phyloP scores from a whole-genome alignment of 2,888 invertebrate species.

The Drosophila koepferae region DNA sequence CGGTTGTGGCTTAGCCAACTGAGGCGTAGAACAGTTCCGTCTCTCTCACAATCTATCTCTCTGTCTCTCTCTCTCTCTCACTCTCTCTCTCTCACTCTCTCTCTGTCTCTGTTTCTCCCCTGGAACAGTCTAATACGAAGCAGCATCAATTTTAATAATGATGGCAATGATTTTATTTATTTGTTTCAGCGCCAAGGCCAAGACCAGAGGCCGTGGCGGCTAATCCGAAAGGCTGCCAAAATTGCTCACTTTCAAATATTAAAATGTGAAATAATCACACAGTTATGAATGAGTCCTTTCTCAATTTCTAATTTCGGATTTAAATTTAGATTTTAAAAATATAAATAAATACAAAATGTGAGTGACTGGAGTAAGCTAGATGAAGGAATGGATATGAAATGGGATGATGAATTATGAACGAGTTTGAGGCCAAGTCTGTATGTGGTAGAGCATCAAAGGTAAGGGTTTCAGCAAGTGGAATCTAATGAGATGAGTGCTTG shows the following conservation, averaged over 20 bases:
- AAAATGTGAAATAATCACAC: conserved; percentile 28
- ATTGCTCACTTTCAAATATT: conserved; percentile 56
- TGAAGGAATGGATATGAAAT: too few species aligned
- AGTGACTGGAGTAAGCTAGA: too few species aligned
- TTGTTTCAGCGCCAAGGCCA: conserved; percentile 37
- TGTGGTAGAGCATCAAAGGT: too few species aligned
- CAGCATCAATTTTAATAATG: conserved; percentile 74
- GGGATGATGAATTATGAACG: too few species aligned
- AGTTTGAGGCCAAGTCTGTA: too few species aligned
- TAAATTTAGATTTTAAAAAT: too few species aligned
- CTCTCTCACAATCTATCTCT: not conserved
- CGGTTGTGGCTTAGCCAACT: conserved; percentile 59
- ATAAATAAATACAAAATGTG: too few species aligned
- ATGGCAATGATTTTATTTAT: conserved; percentile 58
- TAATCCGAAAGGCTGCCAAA: conserved; percentile 31
- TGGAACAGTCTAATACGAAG: conserved; percentile 33
- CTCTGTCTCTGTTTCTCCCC: not conserved
- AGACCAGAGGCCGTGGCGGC: conserved; percentile 17
- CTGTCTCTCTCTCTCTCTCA: not conserved
- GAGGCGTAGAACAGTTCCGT: conserved; percentile 33
- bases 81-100: not conserved
- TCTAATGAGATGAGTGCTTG: too few species aligned
- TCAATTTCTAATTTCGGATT: too few species aligned
- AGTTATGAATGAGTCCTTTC: not conserved
- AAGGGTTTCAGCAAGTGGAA: too few species aligned